A percentile compares a stretch with the other conserved stretches of the same genome.
These are phyloP conservation scores for Nesospiza acunhae DNA, from an alignment of 2,113 vertebrate species.

Conservation along the genomic window DNA sequence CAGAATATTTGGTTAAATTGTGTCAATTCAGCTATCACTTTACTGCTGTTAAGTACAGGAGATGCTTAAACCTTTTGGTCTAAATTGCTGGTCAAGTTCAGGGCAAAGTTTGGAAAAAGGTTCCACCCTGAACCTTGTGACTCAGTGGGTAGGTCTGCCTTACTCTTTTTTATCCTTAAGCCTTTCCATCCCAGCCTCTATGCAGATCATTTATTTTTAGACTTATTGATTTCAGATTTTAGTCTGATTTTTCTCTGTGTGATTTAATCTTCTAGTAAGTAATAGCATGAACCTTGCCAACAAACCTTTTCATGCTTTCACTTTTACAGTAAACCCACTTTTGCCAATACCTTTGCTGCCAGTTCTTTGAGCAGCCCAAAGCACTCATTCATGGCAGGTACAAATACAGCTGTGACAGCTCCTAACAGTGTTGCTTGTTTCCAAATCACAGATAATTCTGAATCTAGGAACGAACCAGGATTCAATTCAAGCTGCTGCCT, in stretches of 20 bases:
- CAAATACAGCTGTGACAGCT: background rate
- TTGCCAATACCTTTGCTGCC: background rate
- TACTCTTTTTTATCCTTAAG: background rate
- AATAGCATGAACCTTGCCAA: background rate
- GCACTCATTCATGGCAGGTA: background rate
- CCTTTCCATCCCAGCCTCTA: background rate
- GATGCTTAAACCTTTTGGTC: background rate
- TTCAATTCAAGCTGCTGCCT: background rate
- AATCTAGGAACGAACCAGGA: background rate
- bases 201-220: background rate
- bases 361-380: background rate
- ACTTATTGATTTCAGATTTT: background rate
- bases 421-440: background rate
- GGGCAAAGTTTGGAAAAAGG: background rate
- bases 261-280: background rate
- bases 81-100: background rate
- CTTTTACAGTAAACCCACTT: background rate
- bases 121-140: background rate
- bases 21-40: background rate
- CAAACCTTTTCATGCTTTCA: background rate
- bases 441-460: background rate
- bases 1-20: background rate
- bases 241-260: background rate
- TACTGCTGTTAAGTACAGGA: background rate
- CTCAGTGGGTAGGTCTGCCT: background rate